Evolutionary conservation across 2,888 invertebrate species (phyloP), one percentile per base, ranked within the genome.

Genomic region (Apotomis turbidana): DNA sequence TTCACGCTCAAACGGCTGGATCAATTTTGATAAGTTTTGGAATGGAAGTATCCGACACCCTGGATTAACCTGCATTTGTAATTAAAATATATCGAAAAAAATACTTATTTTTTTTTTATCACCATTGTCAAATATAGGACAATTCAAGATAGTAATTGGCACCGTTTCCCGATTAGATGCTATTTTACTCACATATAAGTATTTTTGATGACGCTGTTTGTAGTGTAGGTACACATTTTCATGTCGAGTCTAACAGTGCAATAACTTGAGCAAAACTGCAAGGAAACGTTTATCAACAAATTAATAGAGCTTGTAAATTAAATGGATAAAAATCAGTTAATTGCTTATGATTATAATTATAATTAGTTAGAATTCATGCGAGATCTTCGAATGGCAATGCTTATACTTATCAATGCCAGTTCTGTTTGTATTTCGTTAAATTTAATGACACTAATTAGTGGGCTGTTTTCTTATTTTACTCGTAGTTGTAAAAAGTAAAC

Each of bases 301-400:
- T 27, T 9, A 46, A 55, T 13, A 9, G 4, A 3, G 5, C 55
- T 66, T 66, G 54, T 55, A 55, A 66, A 55, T 55, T 46, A 27
- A 55, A 66, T 66, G 54, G 60, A 61, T 61, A 67, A 66, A 66
- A 67, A 61, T 71, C 67, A 13, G 38, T 61, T 55, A 71, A 71
- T 67, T 61, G 49, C 54, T 49, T 67, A 61, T 67, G 46, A 71
- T 59, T 44, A 66, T 46, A 70, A 59, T 67, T 55, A 54, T 41
- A 66, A 66, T 57, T 57, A 46, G 55, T 55, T 27, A 27, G 55
- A 71, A 54, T 71, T 60, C 67, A 71, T 71, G 15, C 2, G 10
- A 41, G 41, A 51, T 55, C 71, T 67, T 67, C 55, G 38, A 67
- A 57, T 61, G 15, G 61, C 49, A 54, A 61, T 66, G 66, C 38